phyloP scores from a whole-genome alignment of 2,113 vertebrate species.

The Hydrolagus affinis region DNA sequence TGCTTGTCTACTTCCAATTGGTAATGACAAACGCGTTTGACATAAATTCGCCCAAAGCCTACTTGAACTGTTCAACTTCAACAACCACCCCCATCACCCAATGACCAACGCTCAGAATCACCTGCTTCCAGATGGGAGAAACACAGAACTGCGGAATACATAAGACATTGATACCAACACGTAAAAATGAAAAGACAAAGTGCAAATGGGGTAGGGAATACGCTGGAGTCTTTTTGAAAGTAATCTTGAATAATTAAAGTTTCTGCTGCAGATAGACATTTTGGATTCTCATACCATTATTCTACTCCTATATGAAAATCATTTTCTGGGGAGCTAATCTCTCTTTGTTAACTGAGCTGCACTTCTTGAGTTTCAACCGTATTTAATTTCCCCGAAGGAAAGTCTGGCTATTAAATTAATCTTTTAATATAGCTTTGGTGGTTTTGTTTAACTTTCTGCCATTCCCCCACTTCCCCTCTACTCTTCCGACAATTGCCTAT shows the following conservation, averaged over 20 bases:
- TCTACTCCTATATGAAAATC: background rate
- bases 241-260: background rate
- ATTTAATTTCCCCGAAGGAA: background rate
- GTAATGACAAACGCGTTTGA: background rate
- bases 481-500: background rate
- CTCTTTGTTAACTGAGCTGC: background rate
- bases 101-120: background rate
- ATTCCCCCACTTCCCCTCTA: no score
- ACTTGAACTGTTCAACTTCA: background rate
- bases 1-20: background rate
- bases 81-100: no score
- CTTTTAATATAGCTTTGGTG: background rate
- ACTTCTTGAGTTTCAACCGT: background rate
- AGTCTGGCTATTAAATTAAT: background rate
- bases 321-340: no score
- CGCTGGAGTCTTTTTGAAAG: background rate
- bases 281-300: background rate
- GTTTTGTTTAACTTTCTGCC: no score
- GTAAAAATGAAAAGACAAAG: background rate
- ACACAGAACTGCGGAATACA: background rate
- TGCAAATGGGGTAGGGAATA: background rate
- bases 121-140: background rate
- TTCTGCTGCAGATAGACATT: background rate
- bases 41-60: background rate
- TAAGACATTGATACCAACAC: background rate